A percentile compares a stretch with the other conserved stretches of the same genome.
These are phyloP conservation scores for Greenwoodochromis staneri DNA, from an alignment of 2,113 vertebrate genomes.

Conservation along the genomic window DNA sequence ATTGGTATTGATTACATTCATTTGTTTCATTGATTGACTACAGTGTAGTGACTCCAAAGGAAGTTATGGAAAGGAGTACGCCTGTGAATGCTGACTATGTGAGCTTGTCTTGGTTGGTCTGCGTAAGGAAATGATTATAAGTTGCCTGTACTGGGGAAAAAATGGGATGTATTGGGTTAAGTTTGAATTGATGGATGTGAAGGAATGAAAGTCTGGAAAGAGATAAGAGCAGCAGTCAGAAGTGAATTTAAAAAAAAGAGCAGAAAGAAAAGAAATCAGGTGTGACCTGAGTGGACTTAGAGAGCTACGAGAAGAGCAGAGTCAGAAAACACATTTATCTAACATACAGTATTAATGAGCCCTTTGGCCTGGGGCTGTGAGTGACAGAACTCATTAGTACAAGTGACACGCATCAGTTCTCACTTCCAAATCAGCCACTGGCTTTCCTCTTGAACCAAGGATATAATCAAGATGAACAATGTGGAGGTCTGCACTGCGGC, in stretches of 20 bases:
- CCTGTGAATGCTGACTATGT: background rate
- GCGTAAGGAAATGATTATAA: background rate
- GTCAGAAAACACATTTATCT: background rate
- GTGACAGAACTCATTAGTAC: constrained; percentile 1
- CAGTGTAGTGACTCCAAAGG: background rate
- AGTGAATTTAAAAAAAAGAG: background rate
- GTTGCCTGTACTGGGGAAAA: background rate
- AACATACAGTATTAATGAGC: background rate
- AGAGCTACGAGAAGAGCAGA: background rate
- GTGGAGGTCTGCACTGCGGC: background rate
- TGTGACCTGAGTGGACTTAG: background rate
- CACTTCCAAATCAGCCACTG: background rate
- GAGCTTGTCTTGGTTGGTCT: background rate
- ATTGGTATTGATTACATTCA: background rate
- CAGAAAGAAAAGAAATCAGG: background rate
- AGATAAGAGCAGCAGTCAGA: background rate
- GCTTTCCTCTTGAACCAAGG: background rate
- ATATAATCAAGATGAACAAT: background rate
- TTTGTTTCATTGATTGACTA: background rate
- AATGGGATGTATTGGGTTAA: background rate
- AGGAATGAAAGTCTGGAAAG: constrained; percentile 2
- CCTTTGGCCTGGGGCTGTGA: background rate
- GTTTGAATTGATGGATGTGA: constrained; percentile 2
- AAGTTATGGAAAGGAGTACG: background rate
- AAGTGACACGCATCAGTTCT: constrained; percentile 2